Evolutionary conservation across 2,113 vertebrate genomes (phyloP), one percentile per base, ranked within the genome.

Genomic region (Pollachius pollachius): DNA sequence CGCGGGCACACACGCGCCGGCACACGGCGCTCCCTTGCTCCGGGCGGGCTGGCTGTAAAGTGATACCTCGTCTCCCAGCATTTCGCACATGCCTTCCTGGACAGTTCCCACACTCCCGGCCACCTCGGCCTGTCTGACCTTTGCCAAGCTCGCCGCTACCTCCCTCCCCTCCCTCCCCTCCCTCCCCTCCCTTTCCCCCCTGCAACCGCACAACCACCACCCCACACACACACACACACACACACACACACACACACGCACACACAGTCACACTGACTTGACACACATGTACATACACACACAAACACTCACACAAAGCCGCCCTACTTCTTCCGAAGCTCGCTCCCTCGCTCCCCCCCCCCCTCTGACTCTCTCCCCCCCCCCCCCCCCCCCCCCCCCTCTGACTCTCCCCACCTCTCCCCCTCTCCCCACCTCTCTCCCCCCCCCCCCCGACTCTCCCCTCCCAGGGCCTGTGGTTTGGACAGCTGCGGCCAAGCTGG

Each of bases 401-500:
- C 19, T 15, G 54, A 3, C 37, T 57, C 78, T 61, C 73, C 69
- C 84, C 54, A 23, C 25, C 37, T 52, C 59, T 15, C 13, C 76
- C 81, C 9, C 62, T 75, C 82, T 85, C 81, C 81, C 67, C 79
- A 81, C 74, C 52, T 68, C 59, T 8, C 37, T 57, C 78, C 63
- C 71, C 69, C 83, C 54, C 48, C 25, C 37, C 60, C 37, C 19
- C 7, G 72, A 78, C 62, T 74, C 25, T 85, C 88, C 91, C 87
- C 88, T 92, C 90, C 89, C 84, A 91, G 90, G 92, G 91, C 91
- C 92, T 72, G 78, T 18, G 80, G 91, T 92, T 91, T 92, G 89
- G 77, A 92, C 82, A 93, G 92, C 65, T 92, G 86, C 88, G 93
- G 92, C 91, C 92, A 94, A 96, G 95, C 95, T 95, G 94, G 64